Percentiles rank a stretch among this genome's conserved stretches.
Evolutionary conservation across 2,113 vertebrate genomes (phyloP).

Genomic region (Cyphomyrus plagiostoma): DNA sequence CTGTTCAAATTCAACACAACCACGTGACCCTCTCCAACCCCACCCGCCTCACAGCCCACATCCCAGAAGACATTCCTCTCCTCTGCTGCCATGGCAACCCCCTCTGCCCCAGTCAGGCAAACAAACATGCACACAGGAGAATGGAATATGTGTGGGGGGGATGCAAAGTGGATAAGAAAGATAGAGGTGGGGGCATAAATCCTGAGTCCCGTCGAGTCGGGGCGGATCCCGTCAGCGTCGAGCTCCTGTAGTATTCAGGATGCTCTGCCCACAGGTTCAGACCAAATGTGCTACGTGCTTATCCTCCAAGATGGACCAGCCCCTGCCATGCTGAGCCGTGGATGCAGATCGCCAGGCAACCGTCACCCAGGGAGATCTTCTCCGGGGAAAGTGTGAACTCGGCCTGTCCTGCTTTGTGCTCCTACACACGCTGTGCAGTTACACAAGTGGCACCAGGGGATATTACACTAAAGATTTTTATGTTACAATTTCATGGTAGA

Average conservation of each 20-base stretch:
- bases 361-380: slow-evolving; percentile 40
- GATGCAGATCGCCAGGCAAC: slow-evolving; percentile 62
- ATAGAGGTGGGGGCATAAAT: not conserved
- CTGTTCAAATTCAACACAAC: not conserved
- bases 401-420: slow-evolving; percentile 37
- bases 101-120: slow-evolving; percentile 5
- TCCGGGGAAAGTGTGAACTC: slow-evolving; percentile 37
- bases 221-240: not conserved
- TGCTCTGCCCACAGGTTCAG: not conserved
- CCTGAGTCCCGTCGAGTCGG: not conserved
- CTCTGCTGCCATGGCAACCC: slow-evolving; percentile 24
- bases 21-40: not conserved
- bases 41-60: not conserved
- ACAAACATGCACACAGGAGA: not conserved
- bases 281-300: not conserved
- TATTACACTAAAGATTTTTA: not conserved
- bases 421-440: not conserved
- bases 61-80: slow-evolving; percentile 17
- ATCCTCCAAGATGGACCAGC: not conserved
- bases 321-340: slow-evolving; percentile 33
- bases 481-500: not conserved
- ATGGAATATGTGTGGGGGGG: not conserved
- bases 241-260: not conserved
- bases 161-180: not conserved
- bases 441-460: not conserved